Percentiles rank a stretch among this genome's conserved stretches.
These are phyloP conservation scores for Trematomus loennbergii DNA, from an alignment of 2,113 vertebrate species.

Conservation along the genomic window DNA sequence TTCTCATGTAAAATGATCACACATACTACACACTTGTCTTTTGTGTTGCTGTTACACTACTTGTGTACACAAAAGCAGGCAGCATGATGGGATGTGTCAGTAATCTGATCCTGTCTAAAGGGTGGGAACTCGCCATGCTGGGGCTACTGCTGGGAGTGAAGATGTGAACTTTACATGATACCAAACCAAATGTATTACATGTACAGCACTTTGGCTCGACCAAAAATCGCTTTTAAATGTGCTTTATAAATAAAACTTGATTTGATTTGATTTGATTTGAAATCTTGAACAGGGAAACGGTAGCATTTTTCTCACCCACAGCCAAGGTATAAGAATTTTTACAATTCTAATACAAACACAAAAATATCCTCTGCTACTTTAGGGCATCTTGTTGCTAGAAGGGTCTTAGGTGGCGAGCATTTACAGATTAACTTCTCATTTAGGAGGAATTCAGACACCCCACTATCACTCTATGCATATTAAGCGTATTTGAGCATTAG, in stretches of 20 bases:
- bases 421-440: no score
- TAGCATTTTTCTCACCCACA: neutral
- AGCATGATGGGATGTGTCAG: neutral
- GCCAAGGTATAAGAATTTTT: constrained; percentile 14
- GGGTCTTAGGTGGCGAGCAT: no score
- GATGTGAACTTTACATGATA: neutral
- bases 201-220: no score
- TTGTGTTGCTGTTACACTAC: neutral
- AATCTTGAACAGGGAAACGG: constrained; percentile 5
- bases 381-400: no score
- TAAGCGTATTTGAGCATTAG: no score
- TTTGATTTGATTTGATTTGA: no score
- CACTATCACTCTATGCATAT: no score
- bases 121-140: neutral
- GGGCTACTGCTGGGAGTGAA: neutral
- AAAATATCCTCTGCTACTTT: neutral
- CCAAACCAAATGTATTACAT: no score
- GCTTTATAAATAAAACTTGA: no score
- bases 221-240: no score
- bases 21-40: neutral
- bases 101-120: neutral
- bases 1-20: constrained; percentile 4
- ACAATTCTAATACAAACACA: neutral
- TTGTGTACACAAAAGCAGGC: neutral
- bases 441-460: no score